A percentile compares a stretch with the other conserved stretches of the same genome.
These are phyloP conservation scores for Gastrophysa polygoni DNA, from an alignment of 2,888 invertebrate genomes.

Conservation along the genomic window DNA sequence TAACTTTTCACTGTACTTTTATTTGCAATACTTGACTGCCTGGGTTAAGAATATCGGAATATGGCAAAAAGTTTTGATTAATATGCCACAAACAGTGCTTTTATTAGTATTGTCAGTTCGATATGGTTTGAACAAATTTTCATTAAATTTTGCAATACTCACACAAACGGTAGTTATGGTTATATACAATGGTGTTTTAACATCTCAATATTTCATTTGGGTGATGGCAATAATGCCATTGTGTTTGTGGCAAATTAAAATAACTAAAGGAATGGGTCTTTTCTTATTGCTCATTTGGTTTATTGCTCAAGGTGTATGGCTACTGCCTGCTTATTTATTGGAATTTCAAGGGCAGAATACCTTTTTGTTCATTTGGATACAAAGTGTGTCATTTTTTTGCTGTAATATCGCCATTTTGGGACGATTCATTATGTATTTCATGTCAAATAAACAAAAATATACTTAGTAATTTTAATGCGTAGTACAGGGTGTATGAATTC, in stretches of 20 bases:
- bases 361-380: constrained; percentile 83
- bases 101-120: constrained; percentile 69
- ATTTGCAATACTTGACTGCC: constrained; percentile 83
- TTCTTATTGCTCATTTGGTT: constrained; percentile 68
- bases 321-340: constrained; percentile 86
- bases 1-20: constrained; percentile 96
- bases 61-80: constrained; percentile 66
- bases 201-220: constrained; percentile 98
- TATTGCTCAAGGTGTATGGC: constrained; percentile 82
- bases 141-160: constrained; percentile 85
- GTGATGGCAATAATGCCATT: constrained; percentile 88
- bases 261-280: constrained; percentile 60
- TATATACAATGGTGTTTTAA: constrained; percentile 92
- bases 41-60: constrained; percentile 63
- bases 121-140: constrained; percentile 69
- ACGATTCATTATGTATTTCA: constrained; percentile 52
- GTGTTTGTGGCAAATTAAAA: constrained; percentile 72
- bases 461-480: neutral
- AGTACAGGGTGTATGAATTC: too few relatives aligned
- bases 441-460: constrained; percentile 42
- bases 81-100: constrained; percentile 73
- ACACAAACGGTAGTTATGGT: constrained; percentile 87
- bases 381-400: constrained; percentile 82
- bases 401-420: constrained; percentile 71
- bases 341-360: constrained; percentile 88